A percentile compares a stretch with the other conserved stretches of the same genome.
phyloP scores from a whole-genome alignment of 2,113 vertebrate species.

The Oplegnathus fasciatus region DNA sequence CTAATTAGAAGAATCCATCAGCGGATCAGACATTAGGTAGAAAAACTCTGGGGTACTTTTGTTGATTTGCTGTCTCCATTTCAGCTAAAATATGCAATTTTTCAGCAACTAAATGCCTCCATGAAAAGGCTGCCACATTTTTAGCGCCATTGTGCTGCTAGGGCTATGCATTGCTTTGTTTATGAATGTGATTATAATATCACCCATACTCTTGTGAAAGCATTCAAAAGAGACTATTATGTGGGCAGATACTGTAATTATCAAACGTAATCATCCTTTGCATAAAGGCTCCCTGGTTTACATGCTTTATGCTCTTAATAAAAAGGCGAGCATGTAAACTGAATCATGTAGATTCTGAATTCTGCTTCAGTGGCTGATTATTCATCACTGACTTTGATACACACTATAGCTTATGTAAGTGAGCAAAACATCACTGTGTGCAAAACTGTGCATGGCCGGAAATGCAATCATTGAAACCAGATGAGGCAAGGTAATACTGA shows the following conservation, averaged over 20 bases:
- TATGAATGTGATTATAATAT: not conserved
- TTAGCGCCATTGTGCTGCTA: not conserved
- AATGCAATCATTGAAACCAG: not conserved
- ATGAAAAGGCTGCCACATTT: constrained; percentile 6
- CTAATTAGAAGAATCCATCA: constrained; percentile 66
- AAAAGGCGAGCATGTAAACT: too few relatives aligned
- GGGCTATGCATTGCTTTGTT: not conserved
- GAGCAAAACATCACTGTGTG: not conserved
- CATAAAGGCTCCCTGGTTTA: not conserved
- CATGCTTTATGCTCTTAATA: not conserved
- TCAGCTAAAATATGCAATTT: constrained; percentile 14
- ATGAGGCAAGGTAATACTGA: not conserved
- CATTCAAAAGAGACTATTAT: constrained; percentile 14
- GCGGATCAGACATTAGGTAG: constrained; percentile 37
- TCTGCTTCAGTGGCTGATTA: not conserved
- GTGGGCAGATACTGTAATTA: not conserved
- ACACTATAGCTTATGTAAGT: not conserved
- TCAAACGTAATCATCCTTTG: not conserved
- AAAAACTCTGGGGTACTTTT: constrained; percentile 44
- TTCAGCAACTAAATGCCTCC: constrained; percentile 30
- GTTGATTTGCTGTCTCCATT: constrained; percentile 47
- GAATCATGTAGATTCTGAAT: not conserved
- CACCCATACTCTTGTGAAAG: not conserved
- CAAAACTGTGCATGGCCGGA: too few relatives aligned
- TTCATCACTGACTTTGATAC: not conserved